These are phyloP conservation scores for Holocentrus rufus DNA, from an alignment of 2,797 vertebrate species.

Conservation along the genomic window DNA sequence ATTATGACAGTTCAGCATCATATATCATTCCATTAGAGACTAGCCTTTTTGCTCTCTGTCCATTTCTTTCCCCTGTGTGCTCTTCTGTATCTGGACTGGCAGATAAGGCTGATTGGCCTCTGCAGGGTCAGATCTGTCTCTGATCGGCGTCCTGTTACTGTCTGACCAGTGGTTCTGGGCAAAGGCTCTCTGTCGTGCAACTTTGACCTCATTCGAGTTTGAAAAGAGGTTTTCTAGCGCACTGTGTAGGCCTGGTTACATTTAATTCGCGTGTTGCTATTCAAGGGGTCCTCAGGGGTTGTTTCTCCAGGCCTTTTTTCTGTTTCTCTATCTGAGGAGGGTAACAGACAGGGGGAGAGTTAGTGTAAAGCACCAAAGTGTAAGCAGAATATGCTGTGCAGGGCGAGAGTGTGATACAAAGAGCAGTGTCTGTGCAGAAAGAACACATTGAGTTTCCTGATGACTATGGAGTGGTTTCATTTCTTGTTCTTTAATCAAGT, in stretches of 20 bases:
- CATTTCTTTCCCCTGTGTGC: constrained; percentile 31
- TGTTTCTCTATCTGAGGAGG: constrained; percentile 7
- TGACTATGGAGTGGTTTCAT: constrained; percentile 12
- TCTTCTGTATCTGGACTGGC: constrained; percentile 41
- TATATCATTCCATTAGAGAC: constrained; percentile 35
- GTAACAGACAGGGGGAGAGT: constrained; percentile 13
- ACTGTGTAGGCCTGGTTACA: constrained; percentile 9
- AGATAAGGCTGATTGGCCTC: constrained; percentile 27
- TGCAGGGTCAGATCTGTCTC: constrained; percentile 25
- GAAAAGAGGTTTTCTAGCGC: constrained; percentile 12
- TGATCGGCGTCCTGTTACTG: constrained; percentile 8
- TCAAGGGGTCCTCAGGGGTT: constrained; percentile 28
- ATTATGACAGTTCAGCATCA: constrained; percentile 43
- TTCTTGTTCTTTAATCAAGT: constrained; percentile 40
- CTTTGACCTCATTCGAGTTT: constrained; percentile 28
- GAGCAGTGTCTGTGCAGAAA: constrained; percentile 46
- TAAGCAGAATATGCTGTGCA: constrained; percentile 46
- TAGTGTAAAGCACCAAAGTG: constrained; percentile 27
- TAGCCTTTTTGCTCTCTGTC: constrained; percentile 49
- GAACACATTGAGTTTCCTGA: constrained; percentile 30
- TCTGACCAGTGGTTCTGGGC: constrained; percentile 1
- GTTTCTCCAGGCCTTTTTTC: constrained; percentile 16
- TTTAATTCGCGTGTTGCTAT: constrained; percentile 36
- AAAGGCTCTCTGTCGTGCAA: constrained; percentile 1
- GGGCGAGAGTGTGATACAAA: constrained; percentile 3